Evolutionary conservation across 2,797 vertebrate genomes (phyloP), one percentile per base, ranked within the genome.

Genomic region (Pseudochaenichthys georgianus): DNA sequence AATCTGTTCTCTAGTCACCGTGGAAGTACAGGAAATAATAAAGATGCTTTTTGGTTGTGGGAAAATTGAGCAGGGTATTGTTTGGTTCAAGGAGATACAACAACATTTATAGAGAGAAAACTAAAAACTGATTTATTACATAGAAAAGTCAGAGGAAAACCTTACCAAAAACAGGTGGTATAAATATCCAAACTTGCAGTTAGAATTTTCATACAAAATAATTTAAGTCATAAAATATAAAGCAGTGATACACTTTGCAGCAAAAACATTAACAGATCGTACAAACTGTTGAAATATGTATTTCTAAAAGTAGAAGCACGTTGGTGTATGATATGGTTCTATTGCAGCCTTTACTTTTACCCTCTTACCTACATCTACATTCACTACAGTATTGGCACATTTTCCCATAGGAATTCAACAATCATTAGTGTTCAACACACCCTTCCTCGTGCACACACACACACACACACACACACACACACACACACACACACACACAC

Each of bases 11-110:
- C 53, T 76, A 59, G 76, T 78, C 62, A 83, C 72, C 5, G 70
- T 81, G 84, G 91, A 84, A 87, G 79, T 75, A 57, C 74, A 87
- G 90, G 92, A 94, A 93, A 93, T 86, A 80, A 88, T 89, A 89
- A 89, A 87, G 57, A 78, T n/a, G 45, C 54, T 70, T 83, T 90
- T 87, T 86, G 60, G 79, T 75, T 47, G 64, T 76, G 68, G 75
- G 75, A 72, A 87, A 74, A 55, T 61, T 15, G 52, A 85, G 70
- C 13, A 57, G 59, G 55, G 66, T 75, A 54, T 81, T 75, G 69
- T 82, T 77, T 80, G 28, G 65, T 82, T 59, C 65, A 50, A 81
- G 73, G 19, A 76, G 46, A 82, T 73, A 3, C 59, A 81, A 31
- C 50, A 82, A 31, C 45, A 78, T 77, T 63, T 46, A 34, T 52